Evolutionary conservation across 2,888 invertebrate genomes (phyloP), one percentile per base, ranked within the genome.

Genomic region (Urechis unicinctus): DNA sequence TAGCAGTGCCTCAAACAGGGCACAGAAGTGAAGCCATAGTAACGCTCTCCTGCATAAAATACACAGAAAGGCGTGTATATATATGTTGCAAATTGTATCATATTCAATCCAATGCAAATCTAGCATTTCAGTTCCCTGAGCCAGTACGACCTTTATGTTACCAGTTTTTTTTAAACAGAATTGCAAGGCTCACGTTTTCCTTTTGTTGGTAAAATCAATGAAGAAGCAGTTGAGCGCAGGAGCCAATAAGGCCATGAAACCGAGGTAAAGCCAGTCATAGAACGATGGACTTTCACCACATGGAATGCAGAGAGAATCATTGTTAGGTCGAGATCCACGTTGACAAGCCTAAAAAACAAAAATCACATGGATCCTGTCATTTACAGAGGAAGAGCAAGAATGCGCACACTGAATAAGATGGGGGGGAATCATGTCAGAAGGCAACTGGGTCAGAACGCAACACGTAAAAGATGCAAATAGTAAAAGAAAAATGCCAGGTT

Each of bases 211-310:
- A 64, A 74, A 68, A 56, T 95, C 94, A 53, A 96, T 94, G 70
- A 89, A 92, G 74, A 91, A 90, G 85, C 90, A 91, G 78, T 96
- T 93, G 55, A 95, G 80, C 47, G 93, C 86, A 44, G 96, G 79
- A 0, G 93, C 89, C 45, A 94, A 75, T 21, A 95, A 78, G 0
- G 88, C 90, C 90, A 96, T 93, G 72, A 96, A 97, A 1, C 91
- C 90, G 25, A 96, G 84, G 75, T 91, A 93, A 46, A 95, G 83
- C 89, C 92, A 93, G 69, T 95, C 95, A 71, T 96, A 95, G 43
- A 90, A 83, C 17, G 85, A 82, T 0, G 91, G 88, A 36, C 82
- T 81, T 53, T 88, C 86, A 1, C 83, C 82, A 71, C 95, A 96
- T 1, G 84, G 84, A 22, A 82, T 78, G 73, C 95, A 93, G 43